Conservation (phyloP, 2,113 vertebrate genomes). For the Oenanthe oenanthe region DNA sequence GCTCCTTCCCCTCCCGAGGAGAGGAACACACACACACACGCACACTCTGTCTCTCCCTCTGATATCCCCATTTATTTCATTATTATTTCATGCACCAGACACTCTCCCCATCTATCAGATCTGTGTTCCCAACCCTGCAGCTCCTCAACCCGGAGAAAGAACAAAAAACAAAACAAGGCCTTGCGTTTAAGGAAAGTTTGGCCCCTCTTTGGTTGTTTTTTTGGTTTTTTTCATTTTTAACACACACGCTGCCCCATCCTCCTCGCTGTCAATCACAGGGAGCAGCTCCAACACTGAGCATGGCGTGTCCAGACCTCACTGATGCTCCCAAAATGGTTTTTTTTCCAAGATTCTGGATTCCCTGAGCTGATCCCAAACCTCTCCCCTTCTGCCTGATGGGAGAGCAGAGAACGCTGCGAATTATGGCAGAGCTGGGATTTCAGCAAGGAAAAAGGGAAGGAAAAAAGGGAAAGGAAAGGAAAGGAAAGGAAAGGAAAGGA, state of each 20-base stretch:
- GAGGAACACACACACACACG: constrained; percentile 62
- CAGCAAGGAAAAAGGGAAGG: too few relatives aligned
- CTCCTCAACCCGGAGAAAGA: not conserved
- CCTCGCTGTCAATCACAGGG: not conserved
- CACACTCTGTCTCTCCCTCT: constrained; percentile 68
- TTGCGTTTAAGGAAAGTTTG: not conserved
- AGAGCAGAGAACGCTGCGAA: not conserved
- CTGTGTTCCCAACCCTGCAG: constrained; percentile 44
- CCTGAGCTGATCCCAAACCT: not conserved
- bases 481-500: too few relatives aligned
- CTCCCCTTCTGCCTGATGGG: not conserved
- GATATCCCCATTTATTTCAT: not conserved
- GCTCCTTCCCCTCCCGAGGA: constrained; percentile 73
- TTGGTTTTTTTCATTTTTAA: not conserved
- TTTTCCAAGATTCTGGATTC: not conserved
- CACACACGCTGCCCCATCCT: not conserved
- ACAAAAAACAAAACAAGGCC: not conserved
- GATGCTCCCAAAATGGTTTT: not conserved
- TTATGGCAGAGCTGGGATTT: not conserved
- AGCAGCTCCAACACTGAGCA: not conserved
- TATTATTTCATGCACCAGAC: constrained; percentile 17
- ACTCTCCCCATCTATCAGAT: constrained; percentile 56
- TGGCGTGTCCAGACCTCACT: not conserved
- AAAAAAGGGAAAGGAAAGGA: too few relatives aligned
- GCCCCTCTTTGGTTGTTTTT: not conserved